Conservation (phyloP, 2,888 invertebrate species). For the Deilephila elpenor region DNA sequence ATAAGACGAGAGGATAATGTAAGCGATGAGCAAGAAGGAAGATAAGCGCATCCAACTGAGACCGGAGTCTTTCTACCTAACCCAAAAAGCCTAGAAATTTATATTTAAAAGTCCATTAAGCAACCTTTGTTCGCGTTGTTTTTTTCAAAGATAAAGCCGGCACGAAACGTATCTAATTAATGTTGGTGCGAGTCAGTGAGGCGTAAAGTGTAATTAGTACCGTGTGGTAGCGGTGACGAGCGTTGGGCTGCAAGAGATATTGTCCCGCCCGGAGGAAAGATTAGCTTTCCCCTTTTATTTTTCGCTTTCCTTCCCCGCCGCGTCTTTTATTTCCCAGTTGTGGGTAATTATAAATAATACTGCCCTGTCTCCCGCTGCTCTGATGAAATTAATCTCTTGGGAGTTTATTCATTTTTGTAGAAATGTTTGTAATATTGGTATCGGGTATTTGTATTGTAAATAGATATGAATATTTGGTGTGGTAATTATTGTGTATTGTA, state of each 20-base stretch:
- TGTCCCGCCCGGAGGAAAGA: slow-evolving; percentile 12
- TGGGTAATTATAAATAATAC: slow-evolving; percentile 11
- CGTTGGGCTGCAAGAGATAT: slow-evolving; percentile 4
- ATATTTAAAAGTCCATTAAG: neutral
- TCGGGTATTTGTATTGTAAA: neutral
- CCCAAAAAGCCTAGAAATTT: neutral
- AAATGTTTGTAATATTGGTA: neutral
- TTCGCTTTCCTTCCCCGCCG: neutral
- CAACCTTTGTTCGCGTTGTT: neutral
- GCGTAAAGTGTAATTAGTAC: slow-evolving; percentile 53
- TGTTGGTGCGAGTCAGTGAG: slow-evolving; percentile 41
- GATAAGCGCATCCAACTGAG: too few species aligned
- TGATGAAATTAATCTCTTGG: neutral
- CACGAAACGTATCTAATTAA: slow-evolving; percentile 45
- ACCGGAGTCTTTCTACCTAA: neutral
- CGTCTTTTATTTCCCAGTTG: slow-evolving; percentile 23
- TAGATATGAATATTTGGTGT: neutral
- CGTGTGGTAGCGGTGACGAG: slow-evolving; percentile 38
- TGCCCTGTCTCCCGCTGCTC: neutral
- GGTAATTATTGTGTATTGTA: too few species aligned
- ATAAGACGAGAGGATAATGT: neutral
- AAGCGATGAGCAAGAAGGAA: neutral
- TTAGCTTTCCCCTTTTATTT: slow-evolving; percentile 18
- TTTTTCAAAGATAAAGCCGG: slow-evolving; percentile 35
- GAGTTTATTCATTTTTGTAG: neutral